A percentile compares a stretch with the other conserved stretches of the same genome.
Conservation (phyloP, 2,113 vertebrate species). For the Monarcha castaneiventris region DNA sequence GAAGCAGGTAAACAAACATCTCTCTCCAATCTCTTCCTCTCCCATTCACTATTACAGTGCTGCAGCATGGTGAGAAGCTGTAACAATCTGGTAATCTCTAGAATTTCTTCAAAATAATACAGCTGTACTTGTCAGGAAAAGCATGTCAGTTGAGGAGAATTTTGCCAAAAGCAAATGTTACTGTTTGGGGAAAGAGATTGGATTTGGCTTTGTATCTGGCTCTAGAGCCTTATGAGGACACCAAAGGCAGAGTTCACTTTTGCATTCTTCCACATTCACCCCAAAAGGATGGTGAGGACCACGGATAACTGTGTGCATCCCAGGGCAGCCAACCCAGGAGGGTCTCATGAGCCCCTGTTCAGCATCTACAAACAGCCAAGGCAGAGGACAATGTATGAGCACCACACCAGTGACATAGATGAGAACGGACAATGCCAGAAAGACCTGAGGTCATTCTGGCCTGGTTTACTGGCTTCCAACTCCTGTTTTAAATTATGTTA, state of each 20-base stretch:
- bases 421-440: background rate
- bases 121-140: background rate
- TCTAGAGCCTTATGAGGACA: background rate
- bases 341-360: background rate
- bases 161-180: background rate
- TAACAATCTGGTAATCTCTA: background rate
- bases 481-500: background rate
- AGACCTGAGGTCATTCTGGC: background rate
- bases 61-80: background rate
- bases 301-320: accelerated
- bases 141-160: background rate
- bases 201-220: background rate
- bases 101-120: background rate
- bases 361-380: background rate
- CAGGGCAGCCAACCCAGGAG: background rate
- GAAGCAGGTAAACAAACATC: background rate
- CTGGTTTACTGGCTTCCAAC: background rate
- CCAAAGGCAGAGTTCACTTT: background rate
- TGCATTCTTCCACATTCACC: background rate
- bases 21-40: background rate
- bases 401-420: background rate
- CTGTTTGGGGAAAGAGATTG: background rate
- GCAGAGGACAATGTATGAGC: background rate
- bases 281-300: background rate
- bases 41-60: background rate